Base-by-base conservation (phyloP, 1,140 invertebrate genomes). In the Doryteuthis pealeii region DNA sequence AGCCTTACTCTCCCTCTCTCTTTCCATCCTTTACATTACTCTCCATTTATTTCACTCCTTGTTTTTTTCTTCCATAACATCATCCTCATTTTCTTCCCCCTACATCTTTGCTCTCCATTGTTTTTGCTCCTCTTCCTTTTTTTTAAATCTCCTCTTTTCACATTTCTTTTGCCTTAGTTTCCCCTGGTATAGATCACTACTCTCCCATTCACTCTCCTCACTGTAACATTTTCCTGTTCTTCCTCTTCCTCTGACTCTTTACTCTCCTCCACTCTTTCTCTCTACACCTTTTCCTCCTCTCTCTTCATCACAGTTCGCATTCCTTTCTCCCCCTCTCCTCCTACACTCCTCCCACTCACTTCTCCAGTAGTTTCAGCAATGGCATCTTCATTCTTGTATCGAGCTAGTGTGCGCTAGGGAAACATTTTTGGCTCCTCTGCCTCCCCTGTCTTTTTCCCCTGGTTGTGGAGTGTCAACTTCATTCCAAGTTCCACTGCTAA, bases 341-440 rank as follows among this genome's bases (percentile, higher is more conserved):
- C 31, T 22, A 12, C n/a, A 54, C 43, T 40, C 28, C 43, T 54
- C 43, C 43, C 49, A 62, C 31, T 66, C 54, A 62, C 72, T 70
- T 14, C 6, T 33, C 43, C 43, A n/a, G 22, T 10, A 40, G 35
- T 40, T 40, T 40, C 35, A 40, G 35, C 35, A 40, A 40, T 40
- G 35, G 35, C 35, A 40, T 40, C 35, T 40, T 10, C 35, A 40
- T 40, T 40, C 35, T 40, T 3, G 35, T 40, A 5, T 40, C 35
- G 10, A 40, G 35, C 35, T 10, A 40, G 35, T 40, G 35, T 40
- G 35, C 35, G 35, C 35, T 40, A 40, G 35, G 3, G 58, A 49
- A 3, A 40, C 35, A 40, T 40, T 40, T 40, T 40, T 40, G 10
- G 10, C 35, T 40, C 35, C 10, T 40, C 10, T 3, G 35, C 35